Evolutionary conservation across 2,888 invertebrate genomes (phyloP), one percentile per base, ranked within the genome.

Genomic region (Philereme transversata): DNA sequence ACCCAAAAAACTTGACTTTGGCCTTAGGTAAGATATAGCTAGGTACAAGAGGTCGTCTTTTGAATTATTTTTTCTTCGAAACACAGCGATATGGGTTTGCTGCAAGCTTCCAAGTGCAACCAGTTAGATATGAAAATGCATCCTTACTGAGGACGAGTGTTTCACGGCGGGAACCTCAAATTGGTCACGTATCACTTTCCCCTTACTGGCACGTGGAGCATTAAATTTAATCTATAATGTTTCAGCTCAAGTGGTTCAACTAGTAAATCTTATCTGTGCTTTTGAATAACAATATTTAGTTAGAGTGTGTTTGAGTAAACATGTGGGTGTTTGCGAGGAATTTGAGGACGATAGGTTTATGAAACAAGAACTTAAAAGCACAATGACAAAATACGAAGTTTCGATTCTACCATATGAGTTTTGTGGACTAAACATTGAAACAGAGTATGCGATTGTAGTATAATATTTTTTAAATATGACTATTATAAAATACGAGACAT

Each of bases 151-250:
- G 10, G 45, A 40, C 45, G 44, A 53, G 36, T 35, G 41, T 46
- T 59, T 57, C 55, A 61, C 57, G 56, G 35, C 36, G 49, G 54
- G 63, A 66, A 65, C 52, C 67, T 73, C 68, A 73, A 79, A 81
- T 78, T 75, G 77, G 79, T 78, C 79, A 80, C 82, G 80, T 80
- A 77, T 74, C 77, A 74, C 76, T 73, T 73, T 72, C 68, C 69
- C 73, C 72, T 72, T 62, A 75, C 74, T 68, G 69, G 71, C 67
- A 68, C 71, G 69, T 69, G 74, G 62, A 69, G 76, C 74, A 77
- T 78, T 79, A 76, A 68, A 77, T 75, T 76, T 72, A 65, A 75
- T 71, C 67, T 73, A 67, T 66, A 73, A 69, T 64, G 65, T 64
- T 71, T 68, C 62, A 55, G 62, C 36, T 68, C 55, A 68, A 60